phyloP scores from a whole-genome alignment of 2,797 vertebrate species.

The Glyptemys insculpta region DNA sequence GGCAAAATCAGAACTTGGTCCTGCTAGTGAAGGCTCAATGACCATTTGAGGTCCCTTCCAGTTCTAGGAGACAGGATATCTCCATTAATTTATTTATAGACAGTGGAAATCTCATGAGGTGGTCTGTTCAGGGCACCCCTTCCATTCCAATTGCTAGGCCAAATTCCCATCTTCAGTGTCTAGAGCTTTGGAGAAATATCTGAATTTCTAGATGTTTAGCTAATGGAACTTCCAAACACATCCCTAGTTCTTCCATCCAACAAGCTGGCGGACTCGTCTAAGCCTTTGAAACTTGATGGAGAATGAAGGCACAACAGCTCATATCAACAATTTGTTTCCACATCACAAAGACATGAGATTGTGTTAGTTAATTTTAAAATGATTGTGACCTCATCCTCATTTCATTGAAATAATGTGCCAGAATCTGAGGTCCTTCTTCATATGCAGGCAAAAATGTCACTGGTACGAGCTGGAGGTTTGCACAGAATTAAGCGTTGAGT shows the following conservation, averaged over 20 bases:
- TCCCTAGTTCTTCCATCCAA: not conserved
- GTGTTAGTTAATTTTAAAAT: not conserved
- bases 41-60: too few relatives aligned
- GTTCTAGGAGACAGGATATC: too few relatives aligned
- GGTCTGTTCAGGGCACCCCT: not conserved
- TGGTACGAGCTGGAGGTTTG: not conserved
- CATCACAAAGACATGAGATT: not conserved
- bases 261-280: not conserved
- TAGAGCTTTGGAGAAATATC: not conserved
- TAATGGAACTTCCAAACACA: not conserved
- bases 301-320: not conserved
- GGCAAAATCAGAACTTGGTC: too few relatives aligned
- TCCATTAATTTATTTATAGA: not conserved
- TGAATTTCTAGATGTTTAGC: not conserved
- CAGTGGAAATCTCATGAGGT: not conserved
- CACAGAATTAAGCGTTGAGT: not conserved
- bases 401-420: not conserved
- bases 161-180: not conserved
- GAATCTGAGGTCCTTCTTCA: not conserved
- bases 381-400: not conserved
- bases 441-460: not conserved
- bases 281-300: not conserved
- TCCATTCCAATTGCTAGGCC: not conserved
- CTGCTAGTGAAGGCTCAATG: too few relatives aligned
- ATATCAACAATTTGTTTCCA: not conserved